These are phyloP conservation scores for Calephelis nemesis DNA, from an alignment of 1,140 invertebrate species.

Conservation along the genomic window DNA sequence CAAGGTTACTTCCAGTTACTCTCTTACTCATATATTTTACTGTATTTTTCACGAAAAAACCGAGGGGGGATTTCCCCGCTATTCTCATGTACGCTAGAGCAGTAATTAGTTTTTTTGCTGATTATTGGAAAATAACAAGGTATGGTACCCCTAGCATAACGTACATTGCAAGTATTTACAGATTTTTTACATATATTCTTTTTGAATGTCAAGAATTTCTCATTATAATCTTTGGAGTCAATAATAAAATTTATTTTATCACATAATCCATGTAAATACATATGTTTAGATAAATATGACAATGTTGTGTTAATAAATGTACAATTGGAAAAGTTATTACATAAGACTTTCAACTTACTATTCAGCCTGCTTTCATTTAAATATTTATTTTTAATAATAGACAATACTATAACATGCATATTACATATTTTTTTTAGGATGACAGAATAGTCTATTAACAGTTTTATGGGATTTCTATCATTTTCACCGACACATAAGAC, in stretches of 20 bases:
- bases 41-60: constrained; percentile 1
- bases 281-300: background rate
- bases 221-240: background rate
- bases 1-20: too few relatives aligned
- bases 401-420: constrained; percentile 2
- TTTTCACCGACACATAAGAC: background rate
- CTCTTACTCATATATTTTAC: background rate
- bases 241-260: background rate
- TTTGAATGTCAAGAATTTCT: background rate
- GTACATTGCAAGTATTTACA: background rate
- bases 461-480: background rate
- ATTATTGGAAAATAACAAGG: constrained; percentile 2
- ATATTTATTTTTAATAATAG: background rate
- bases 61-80: background rate
- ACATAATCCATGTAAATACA: background rate
- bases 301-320: background rate
- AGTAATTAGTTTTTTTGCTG: background rate
- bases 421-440: background rate
- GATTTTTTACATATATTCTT: background rate
- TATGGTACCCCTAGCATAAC: background rate
- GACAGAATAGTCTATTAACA: constrained; percentile 1
- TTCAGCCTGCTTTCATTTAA: background rate
- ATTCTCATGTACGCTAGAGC: background rate
- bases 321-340: background rate
- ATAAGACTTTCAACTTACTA: background rate